These are phyloP conservation scores for Gopherus flavomarginatus DNA, from an alignment of 2,113 vertebrate species.

Conservation along the genomic window DNA sequence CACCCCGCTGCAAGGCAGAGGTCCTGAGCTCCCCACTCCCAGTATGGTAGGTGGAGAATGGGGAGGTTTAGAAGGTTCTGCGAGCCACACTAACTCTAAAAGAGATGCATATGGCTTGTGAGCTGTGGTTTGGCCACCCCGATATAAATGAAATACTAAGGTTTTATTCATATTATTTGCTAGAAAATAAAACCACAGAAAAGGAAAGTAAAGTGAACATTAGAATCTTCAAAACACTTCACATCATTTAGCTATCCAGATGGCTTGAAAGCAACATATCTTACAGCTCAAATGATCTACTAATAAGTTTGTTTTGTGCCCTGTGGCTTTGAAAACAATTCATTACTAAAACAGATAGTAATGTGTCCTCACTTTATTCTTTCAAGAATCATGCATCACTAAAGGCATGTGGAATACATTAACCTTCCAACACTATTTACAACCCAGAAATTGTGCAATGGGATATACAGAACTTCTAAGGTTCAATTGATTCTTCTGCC, in stretches of 20 bases:
- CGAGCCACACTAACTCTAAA: too few relatives aligned
- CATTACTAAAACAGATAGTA: not conserved
- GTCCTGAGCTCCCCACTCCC: too few relatives aligned
- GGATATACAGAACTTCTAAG: not conserved
- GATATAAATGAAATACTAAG: not conserved
- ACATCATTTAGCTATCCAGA: not conserved
- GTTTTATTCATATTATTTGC: not conserved
- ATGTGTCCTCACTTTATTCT: not conserved
- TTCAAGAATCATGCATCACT: not conserved
- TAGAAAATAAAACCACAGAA: not conserved
- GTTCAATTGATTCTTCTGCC: not conserved
- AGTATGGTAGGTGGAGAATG: too few relatives aligned
- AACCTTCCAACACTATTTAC: not conserved
- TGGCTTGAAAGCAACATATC: not conserved
- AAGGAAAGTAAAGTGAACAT: not conserved
- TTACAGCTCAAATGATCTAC: not conserved
- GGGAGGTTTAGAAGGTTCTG: too few relatives aligned
- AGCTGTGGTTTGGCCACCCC: too few relatives aligned
- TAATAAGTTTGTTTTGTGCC: not conserved
- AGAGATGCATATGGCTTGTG: too few relatives aligned
- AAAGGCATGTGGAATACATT: not conserved
- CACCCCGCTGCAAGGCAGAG: too few relatives aligned
- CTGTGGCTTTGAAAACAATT: not conserved
- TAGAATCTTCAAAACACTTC: not conserved
- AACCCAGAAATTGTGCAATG: not conserved